Evolutionary conservation across 2,113 vertebrate genomes (phyloP), one percentile per base, ranked within the genome.

Genomic region (Percopsis transmontana): DNA sequence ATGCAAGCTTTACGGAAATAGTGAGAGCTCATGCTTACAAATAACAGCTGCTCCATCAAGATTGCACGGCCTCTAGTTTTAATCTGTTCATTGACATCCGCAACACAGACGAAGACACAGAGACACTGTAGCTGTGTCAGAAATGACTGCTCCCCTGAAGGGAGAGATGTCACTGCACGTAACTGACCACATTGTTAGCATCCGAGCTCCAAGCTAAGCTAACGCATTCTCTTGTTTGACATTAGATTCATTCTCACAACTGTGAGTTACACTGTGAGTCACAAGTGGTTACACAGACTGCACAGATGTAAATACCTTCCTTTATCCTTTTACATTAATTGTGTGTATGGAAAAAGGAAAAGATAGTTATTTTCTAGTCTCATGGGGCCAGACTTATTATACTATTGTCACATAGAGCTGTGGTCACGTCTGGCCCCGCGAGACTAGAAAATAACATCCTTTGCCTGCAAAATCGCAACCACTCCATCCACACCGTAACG

Each of bases 291-390:
- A 12, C 21, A 12, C 24, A n/a, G n/a, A n/a, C n/a, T n/a, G n/a
- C n/a, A n/a, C n/a, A n/a, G n/a, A n/a, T n/a, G n/a, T n/a, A n/a
- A 59, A 67, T 76, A 64, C 73, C 70, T 53, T 61, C 60, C 21
- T 82, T 52, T 65, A 69, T 54, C 63, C 64, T 56, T 2, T 12
- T 27, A 64, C 42, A 60, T 69, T 66, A 58, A 68, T 63, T 62
- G 54, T 69, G 59, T 39, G 23, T 57, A 23, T 53, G 76, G n/a
- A n/a, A n/a, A n/a, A n/a, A n/a, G n/a, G n/a, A n/a, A n/a, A n/a
- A n/a, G n/a, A n/a, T n/a, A n/a, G n/a, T n/a, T n/a, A n/a, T n/a
- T n/a, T n/a, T n/a, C n/a, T n/a, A n/a, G n/a, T n/a, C n/a, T n/a
- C n/a, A n/a, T n/a, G n/a, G n/a, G n/a, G n/a, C n/a, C n/a, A n/a